These are phyloP conservation scores for Anolis carolinensis DNA, from an alignment of 2,113 vertebrate genomes.

Conservation along the genomic window DNA sequence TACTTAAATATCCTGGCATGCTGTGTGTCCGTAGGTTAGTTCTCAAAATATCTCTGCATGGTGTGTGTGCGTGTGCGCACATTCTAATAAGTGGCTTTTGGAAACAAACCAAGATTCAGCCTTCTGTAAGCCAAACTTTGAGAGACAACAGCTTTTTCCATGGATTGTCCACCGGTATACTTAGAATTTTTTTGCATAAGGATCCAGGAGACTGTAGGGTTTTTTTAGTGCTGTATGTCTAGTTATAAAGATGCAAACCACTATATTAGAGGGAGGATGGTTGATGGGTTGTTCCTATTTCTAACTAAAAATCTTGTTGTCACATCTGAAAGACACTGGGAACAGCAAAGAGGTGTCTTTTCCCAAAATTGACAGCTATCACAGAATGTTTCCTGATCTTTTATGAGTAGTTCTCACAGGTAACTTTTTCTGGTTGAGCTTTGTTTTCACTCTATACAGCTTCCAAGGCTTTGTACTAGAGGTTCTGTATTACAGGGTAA, in stretches of 20 bases:
- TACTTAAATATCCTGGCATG: constrained; percentile 21
- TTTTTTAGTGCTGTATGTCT: neutral
- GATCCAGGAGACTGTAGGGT: neutral
- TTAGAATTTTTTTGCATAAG: neutral
- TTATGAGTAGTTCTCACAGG: neutral
- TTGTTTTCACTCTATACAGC: neutral
- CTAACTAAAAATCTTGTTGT: too few species aligned
- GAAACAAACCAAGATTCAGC: constrained; percentile 49
- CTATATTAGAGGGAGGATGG: too few species aligned
- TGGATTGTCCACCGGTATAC: neutral
- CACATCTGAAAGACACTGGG: neutral
- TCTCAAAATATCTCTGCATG: constrained; percentile 51
- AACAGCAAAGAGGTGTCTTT: neutral
- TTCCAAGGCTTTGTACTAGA: neutral
- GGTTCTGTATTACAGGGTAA: neutral
- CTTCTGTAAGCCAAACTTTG: constrained; percentile 7
- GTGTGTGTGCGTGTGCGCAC: neutral
- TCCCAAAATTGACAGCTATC: neutral
- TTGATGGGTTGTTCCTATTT: too few species aligned
- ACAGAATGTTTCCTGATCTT: neutral
- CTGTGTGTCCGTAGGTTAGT: constrained; percentile 5
- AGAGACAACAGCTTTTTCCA: neutral
- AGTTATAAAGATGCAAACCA: neutral
- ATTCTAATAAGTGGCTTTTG: constrained; percentile 58
- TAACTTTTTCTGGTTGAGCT: neutral